Base-by-base conservation (phyloP, 1,140 invertebrate genomes). In the Conus betulinus region DNA sequence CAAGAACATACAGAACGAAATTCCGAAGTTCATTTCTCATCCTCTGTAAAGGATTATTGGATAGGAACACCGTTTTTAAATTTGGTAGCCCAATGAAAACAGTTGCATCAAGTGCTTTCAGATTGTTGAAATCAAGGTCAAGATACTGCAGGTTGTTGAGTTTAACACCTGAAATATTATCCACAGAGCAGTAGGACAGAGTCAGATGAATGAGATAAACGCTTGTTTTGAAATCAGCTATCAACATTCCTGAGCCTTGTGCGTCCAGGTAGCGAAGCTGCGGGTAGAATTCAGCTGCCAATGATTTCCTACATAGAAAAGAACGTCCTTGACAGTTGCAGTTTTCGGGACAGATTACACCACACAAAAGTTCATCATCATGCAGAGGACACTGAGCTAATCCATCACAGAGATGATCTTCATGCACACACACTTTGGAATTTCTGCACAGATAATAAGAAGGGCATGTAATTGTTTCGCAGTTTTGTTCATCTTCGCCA, bases 271-370 rank as follows among this genome's bases (percentile, higher is more conserved):
- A 86, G 11, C 84, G 60, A 7, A 86, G 27, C 1, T 79, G 39
- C 27, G 60, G 57, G 53, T 76, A 81, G 39, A 39, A 23, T 7
- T 25, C 20, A n/a, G 39, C 51, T 3, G 23, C 17, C 25, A 88
- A 82, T 1, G 52, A 27, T 23, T 76, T 23, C 5, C 60, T 8
- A n/a, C 88, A 89, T 3, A 52, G 71, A 20, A 85, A 57, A 13
- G 85, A 20, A 23, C 23, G 78, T 71, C 79, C 86, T 71, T 39
- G 63, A 85, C 86, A 90, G 7, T 15, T 20, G 78, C 88, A 90
- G 25, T n/a, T 81, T 93, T 52, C 90, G 94, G 84, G 84, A 76
- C 84, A 86, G 67, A 1, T 23, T 7, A 10, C 1, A 5, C 87
- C 25, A 87, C 87, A 91, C 23, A 88, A 60, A 67, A 25, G 27